Conservation (phyloP, 2,888 invertebrate species). For the Eristalis tenax region DNA sequence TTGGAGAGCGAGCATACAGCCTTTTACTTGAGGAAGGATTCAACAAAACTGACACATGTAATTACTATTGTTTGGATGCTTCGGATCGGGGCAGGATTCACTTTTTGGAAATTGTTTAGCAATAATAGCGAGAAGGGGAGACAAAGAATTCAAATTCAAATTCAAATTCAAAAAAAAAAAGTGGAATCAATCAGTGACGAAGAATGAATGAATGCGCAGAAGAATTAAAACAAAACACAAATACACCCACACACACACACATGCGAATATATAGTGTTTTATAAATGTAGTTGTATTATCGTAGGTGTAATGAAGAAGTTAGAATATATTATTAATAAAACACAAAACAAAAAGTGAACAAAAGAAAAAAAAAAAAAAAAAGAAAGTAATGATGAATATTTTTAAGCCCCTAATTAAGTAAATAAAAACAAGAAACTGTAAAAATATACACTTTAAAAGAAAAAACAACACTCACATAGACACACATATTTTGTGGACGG, state of each 20-base stretch:
- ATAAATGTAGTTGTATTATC: constrained; percentile 73
- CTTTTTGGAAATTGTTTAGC: constrained; percentile 61
- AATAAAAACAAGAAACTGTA: constrained; percentile 58
- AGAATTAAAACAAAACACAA: constrained; percentile 7
- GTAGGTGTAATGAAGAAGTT: constrained; percentile 68
- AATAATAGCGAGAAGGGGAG: constrained; percentile 43
- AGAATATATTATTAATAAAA: constrained; percentile 60
- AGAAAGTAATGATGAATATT: constrained; percentile 55
- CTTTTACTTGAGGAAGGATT: constrained; percentile 28
- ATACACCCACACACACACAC: constrained; percentile 43
- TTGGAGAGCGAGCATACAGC: not conserved
- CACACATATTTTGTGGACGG: constrained; percentile 55
- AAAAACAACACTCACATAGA: constrained; percentile 68
- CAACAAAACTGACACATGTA: constrained; percentile 27
- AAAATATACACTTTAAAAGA: constrained; percentile 77
- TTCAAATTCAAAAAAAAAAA: constrained; percentile 14
- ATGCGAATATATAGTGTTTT: constrained; percentile 66
- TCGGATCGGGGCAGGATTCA: constrained; percentile 42
- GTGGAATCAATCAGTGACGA: not conserved
- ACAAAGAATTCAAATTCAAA: not conserved
- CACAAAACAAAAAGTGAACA: not conserved
- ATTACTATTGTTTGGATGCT: constrained; percentile 49
- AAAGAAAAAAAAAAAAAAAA: constrained; percentile 41
- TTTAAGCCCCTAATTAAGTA: constrained; percentile 68
- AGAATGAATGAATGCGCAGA: not conserved